These are phyloP conservation scores for Pan troglodytes DNA, from an alignment of 2,113 vertebrate species.

Conservation along the genomic window DNA sequence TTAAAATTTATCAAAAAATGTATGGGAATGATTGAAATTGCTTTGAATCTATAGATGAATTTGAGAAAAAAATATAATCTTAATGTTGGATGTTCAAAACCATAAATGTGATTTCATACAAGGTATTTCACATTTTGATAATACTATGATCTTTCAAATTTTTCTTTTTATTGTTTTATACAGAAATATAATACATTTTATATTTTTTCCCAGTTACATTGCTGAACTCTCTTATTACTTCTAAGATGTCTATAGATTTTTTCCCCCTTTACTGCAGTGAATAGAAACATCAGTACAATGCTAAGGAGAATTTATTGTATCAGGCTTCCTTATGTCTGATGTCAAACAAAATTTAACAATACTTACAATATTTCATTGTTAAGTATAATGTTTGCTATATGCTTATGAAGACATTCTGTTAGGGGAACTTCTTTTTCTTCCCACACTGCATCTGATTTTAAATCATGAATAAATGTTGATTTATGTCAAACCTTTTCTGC, in stretches of 20 bases:
- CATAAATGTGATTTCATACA: background rate
- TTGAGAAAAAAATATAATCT: background rate
- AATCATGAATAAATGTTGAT: background rate
- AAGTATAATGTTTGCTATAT: background rate
- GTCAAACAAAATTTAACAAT: background rate
- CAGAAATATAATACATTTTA: background rate
- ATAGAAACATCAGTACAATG: background rate
- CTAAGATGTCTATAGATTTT: background rate
- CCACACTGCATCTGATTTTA: background rate
- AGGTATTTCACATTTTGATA: background rate
- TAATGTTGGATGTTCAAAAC: background rate
- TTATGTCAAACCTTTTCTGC: background rate
- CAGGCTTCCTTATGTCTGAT: background rate
- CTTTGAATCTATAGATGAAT: background rate
- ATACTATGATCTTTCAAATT: background rate
- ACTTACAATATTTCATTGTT: background rate
- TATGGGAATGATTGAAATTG: background rate
- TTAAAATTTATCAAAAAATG: background rate
- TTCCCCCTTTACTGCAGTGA: background rate
- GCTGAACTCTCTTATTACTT: background rate
- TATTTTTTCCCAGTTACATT: background rate
- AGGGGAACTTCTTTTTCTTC: background rate
- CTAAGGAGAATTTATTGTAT: background rate
- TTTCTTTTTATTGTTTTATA: background rate
- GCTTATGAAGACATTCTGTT: background rate